Conservation (phyloP, 53 echinoderm and acorn worm genomes). For the Hippasteria phrygiana region DNA sequence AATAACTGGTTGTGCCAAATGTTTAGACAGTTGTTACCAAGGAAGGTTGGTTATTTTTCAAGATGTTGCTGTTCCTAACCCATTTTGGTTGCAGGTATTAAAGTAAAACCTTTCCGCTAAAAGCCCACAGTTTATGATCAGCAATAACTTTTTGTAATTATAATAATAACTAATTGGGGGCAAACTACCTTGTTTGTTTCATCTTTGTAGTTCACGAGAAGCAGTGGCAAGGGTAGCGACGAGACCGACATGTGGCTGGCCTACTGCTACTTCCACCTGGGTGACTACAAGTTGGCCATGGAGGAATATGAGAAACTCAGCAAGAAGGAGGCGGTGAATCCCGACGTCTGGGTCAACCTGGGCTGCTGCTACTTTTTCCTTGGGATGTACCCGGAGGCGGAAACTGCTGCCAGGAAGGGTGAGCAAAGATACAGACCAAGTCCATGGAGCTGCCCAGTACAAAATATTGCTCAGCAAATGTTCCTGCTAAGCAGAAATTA, state of each 20-base stretch:
- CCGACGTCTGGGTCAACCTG: slow-evolving; percentile 93
- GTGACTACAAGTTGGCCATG: slow-evolving; percentile 92
- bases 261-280: slow-evolving; percentile 95
- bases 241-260: slow-evolving; percentile 94
- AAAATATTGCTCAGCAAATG: no score
- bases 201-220: slow-evolving; percentile 86
- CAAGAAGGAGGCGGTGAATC: slow-evolving; percentile 81
- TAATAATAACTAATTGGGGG: not conserved
- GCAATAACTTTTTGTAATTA: no score
- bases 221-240: slow-evolving; percentile 91
- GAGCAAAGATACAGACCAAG: no score
- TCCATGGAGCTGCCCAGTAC: no score
- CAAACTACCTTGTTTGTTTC: not conserved
- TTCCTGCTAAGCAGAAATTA: no score
- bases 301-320: slow-evolving; percentile 90
- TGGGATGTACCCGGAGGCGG: slow-evolving; percentile 93
- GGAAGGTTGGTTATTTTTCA: no score
- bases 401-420: slow-evolving; percentile 89
- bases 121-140: no score
- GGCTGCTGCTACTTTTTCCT: slow-evolving; percentile 99
- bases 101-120: no score
- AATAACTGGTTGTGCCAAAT: no score
- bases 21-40: no score
- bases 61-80: no score
- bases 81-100: no score